phyloP scores from a whole-genome alignment of 2,113 vertebrate species.

The Callopanchax toddi region DNA sequence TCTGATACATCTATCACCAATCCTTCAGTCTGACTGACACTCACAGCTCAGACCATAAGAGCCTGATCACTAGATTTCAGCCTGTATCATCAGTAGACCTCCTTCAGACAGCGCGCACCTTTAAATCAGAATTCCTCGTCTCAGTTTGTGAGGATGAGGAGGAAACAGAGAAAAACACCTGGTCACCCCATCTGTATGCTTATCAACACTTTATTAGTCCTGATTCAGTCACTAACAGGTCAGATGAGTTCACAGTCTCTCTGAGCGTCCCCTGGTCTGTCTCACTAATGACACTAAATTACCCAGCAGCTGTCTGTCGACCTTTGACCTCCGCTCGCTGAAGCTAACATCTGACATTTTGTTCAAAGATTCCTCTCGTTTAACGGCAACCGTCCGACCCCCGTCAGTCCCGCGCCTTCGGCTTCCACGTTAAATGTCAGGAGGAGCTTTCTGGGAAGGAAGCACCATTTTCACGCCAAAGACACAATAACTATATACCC shows the following conservation, averaged over 20 bases:
- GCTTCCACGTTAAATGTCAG: slow-evolving; percentile 61
- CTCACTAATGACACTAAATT: slow-evolving; percentile 38
- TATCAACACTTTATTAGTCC: slow-evolving; percentile 7
- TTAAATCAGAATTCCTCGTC: no score
- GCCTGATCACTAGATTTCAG: no score
- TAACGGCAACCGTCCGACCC: neutral
- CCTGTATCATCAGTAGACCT: no score
- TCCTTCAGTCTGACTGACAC: no score
- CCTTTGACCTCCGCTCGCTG: slow-evolving; percentile 22
- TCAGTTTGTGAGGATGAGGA: no score
- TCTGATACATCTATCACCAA: no score
- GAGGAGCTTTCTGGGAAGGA: slow-evolving; percentile 45
- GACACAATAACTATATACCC: slow-evolving; percentile 48
- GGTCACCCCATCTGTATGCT: neutral
- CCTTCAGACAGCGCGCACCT: no score
- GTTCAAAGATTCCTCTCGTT: slow-evolving; percentile 8
- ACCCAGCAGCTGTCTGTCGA: slow-evolving; percentile 37
- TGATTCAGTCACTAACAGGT: slow-evolving; percentile 7
- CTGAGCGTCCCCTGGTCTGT: slow-evolving; percentile 10
- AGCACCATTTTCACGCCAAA: slow-evolving; percentile 48
- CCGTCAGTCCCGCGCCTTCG: neutral
- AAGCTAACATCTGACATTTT: slow-evolving; percentile 57
- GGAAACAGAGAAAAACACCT: no score
- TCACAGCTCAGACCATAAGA: no score
- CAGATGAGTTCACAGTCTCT: neutral